These are phyloP conservation scores for Cichladusa arquata DNA, from an alignment of 2,113 vertebrate genomes.

Conservation along the genomic window DNA sequence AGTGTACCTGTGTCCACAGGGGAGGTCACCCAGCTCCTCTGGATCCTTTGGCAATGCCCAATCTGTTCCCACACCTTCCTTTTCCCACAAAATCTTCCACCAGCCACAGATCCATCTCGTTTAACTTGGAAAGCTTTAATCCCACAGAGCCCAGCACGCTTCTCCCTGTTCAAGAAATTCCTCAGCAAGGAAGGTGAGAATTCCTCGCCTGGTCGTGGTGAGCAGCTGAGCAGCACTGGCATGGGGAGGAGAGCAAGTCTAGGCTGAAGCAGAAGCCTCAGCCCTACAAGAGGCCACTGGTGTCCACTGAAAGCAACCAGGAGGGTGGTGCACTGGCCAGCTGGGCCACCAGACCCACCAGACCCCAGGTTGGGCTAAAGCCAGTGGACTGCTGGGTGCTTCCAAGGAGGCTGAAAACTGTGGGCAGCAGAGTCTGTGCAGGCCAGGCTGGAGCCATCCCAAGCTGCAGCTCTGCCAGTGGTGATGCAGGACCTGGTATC, in stretches of 20 bases:
- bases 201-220: accelerated
- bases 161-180: not conserved
- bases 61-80: not conserved
- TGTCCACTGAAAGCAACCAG: not conserved
- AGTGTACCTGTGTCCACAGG: accelerated
- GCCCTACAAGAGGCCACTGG: not conserved
- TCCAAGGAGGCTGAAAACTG: accelerated
- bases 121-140: not conserved
- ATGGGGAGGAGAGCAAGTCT: accelerated
- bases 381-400: not conserved
- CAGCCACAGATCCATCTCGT: not conserved
- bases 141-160: not conserved
- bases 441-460: not conserved
- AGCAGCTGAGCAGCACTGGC: not conserved
- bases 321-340: not conserved
- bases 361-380: accelerated
- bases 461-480: not conserved
- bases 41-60: not conserved
- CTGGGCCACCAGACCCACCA: accelerated
- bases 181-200: not conserved
- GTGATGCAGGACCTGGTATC: accelerated
- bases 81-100: not conserved
- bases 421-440: accelerated
- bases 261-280: not conserved
- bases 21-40: not conserved